Percentiles rank a stretch among this genome's conserved stretches.
These are phyloP conservation scores for Punctoribates punctum DNA, from an alignment of 2,888 invertebrate species.

Conservation along the genomic window DNA sequence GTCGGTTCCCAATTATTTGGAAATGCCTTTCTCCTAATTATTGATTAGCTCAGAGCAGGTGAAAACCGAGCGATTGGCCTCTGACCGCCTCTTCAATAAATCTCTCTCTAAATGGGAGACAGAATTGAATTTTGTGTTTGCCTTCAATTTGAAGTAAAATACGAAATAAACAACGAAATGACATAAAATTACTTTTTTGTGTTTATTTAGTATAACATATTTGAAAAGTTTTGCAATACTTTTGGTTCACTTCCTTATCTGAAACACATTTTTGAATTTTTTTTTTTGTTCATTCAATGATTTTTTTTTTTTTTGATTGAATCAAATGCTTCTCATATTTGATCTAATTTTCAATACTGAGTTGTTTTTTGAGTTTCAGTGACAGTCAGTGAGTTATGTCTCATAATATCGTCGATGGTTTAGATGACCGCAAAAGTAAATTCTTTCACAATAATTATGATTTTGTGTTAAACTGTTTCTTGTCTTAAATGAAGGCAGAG, in stretches of 20 bases:
- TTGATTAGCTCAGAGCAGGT: no score
- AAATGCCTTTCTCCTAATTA: no score
- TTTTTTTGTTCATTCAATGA: neutral
- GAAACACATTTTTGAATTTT: neutral
- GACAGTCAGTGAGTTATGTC: neutral
- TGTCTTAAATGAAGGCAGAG: neutral
- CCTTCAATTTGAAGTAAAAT: no score
- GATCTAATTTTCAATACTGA: constrained; percentile 1
- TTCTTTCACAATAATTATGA: neutral
- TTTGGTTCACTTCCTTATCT: neutral
- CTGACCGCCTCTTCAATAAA: no score
- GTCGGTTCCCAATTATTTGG: no score
- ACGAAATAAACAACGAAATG: no score
- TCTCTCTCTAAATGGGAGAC: no score
- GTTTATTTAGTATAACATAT: constrained; percentile 4
- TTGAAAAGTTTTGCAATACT: neutral
- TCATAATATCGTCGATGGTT: neutral
- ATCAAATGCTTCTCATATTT: neutral
- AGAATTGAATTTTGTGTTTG: no score
- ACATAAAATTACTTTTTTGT: neutral
- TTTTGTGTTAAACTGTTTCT: neutral
- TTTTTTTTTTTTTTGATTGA: neutral
- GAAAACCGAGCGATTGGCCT: no score
- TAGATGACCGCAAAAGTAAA: neutral
- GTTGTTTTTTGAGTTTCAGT: neutral